Conservation (phyloP, 2,888 invertebrate genomes). For the Melikaiella ostensackeni region DNA sequence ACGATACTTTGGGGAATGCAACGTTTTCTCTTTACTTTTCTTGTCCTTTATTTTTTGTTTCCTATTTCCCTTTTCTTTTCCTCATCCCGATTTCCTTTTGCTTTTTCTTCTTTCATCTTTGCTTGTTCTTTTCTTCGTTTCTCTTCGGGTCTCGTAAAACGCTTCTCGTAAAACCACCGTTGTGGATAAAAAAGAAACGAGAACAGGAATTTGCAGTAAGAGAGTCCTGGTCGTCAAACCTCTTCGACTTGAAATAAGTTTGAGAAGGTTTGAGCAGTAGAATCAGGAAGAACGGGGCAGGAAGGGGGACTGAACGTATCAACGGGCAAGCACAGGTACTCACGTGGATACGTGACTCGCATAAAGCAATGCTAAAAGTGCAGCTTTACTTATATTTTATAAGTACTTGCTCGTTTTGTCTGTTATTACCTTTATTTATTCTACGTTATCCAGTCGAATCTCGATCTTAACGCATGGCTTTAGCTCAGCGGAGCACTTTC, state of each 20-base stretch:
- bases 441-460: slow-evolving; percentile 11
- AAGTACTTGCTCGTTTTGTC: slow-evolving; percentile 19
- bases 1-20: slow-evolving; percentile 16
- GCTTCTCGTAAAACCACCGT: background rate
- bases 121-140: background rate
- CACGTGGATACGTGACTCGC: slow-evolving; percentile 14
- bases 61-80: background rate
- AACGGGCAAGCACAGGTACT: slow-evolving; percentile 23
- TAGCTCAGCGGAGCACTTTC: slow-evolving; percentile 26
- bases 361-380: slow-evolving; percentile 18
- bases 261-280: background rate
- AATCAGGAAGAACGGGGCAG: background rate
- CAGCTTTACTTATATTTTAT: slow-evolving; percentile 28
- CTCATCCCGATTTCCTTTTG: background rate
- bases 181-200: background rate
- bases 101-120: slow-evolving; percentile 14
- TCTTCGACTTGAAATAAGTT: background rate
- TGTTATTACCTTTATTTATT: slow-evolving; percentile 33
- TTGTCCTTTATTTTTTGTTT: background rate
- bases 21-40: slow-evolving; percentile 23
- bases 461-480: slow-evolving; percentile 11
- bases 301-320: slow-evolving; percentile 15
- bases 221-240: slow-evolving; percentile 7
- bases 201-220: background rate
- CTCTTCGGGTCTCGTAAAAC: background rate